Evolutionary conservation across 2,888 invertebrate genomes (phyloP).

Genomic region (Steinernema carpocapsae): DNA sequence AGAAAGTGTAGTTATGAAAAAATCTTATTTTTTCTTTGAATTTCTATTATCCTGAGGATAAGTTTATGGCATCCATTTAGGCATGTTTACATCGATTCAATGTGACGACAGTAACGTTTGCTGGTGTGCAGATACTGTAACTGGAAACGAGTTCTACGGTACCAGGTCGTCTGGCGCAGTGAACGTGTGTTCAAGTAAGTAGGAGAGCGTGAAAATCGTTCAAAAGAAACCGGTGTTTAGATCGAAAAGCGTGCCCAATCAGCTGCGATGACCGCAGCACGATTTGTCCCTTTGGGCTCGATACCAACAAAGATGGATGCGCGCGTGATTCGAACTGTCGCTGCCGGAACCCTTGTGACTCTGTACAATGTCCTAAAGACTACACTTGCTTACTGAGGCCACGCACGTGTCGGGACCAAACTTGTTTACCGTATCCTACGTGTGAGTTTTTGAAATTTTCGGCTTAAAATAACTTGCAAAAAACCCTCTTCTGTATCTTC

Average conservation of each 20-base stretch:
- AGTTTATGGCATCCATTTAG: constrained; percentile 17
- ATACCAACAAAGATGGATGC: constrained; percentile 48
- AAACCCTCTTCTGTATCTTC: too few species aligned
- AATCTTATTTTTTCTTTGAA: too few species aligned
- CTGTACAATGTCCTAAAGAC: constrained; percentile 43
- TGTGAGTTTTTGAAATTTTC: constrained; percentile 43
- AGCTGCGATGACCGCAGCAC: constrained; percentile 39
- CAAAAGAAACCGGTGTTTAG: constrained; percentile 6
- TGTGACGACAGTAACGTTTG: constrained; percentile 46
- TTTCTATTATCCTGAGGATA: neutral
- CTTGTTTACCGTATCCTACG: constrained; percentile 55
- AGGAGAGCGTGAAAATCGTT: neutral
- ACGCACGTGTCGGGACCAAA: constrained; percentile 43
- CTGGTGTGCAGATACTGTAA: constrained; percentile 53
- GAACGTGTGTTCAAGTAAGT: constrained; percentile 42
- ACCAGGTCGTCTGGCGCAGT: constrained; percentile 39
- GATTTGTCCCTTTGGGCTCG: constrained; percentile 50
- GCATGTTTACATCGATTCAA: constrained; percentile 38
- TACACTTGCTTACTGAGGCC: constrained; percentile 52
- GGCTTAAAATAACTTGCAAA: constrained; percentile 19
- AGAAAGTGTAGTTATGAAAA: neutral
- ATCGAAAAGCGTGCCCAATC: constrained; percentile 38
- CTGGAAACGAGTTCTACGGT: constrained; percentile 47
- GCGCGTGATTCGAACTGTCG: constrained; percentile 47
- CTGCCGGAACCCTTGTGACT: constrained; percentile 48